A percentile compares a stretch with the other conserved stretches of the same genome.
These are phyloP conservation scores for Hycleus phaleratus DNA, from an alignment of 1,140 invertebrate genomes.

Conservation along the genomic window DNA sequence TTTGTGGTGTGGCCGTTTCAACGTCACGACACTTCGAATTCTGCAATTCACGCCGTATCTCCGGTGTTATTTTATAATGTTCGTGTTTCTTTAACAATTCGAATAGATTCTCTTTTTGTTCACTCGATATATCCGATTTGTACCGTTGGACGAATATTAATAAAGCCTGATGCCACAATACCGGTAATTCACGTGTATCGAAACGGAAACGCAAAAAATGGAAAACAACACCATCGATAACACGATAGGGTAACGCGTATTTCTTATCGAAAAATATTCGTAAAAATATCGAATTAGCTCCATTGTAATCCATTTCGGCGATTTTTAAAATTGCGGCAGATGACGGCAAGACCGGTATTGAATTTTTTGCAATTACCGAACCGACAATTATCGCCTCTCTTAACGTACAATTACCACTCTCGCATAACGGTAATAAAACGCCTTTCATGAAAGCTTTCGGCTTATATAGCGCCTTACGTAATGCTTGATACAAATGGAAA, in stretches of 20 bases:
- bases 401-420: slow-evolving; percentile 85
- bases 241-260: slow-evolving; percentile 93
- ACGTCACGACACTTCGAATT: slow-evolving; percentile 74
- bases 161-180: slow-evolving; percentile 94
- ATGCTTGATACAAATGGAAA: slow-evolving; percentile 92
- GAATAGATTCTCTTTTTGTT: slow-evolving; percentile 82
- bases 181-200: slow-evolving; percentile 74
- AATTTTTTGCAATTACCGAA: slow-evolving; percentile 83
- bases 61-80: slow-evolving; percentile 76
- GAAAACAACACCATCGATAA: slow-evolving; percentile 91
- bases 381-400: slow-evolving; percentile 93
- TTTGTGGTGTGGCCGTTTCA: slow-evolving; percentile 43
- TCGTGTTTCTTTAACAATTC: slow-evolving; percentile 66
- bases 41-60: slow-evolving; percentile 78
- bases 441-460: slow-evolving; percentile 99
- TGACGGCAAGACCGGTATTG: slow-evolving; percentile 94
- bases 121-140: slow-evolving; percentile 87
- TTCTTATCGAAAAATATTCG: slow-evolving; percentile 95
- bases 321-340: slow-evolving; percentile 92
- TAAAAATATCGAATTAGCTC: slow-evolving; percentile 95
- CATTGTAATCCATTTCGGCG: slow-evolving; percentile 95
- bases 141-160: slow-evolving; percentile 93
- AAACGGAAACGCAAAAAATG: slow-evolving; percentile 88
- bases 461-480: slow-evolving; percentile 91
- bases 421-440: slow-evolving; percentile 46